Conservation (phyloP, 2,888 invertebrate genomes). For the Polydrusus cervinus region DNA sequence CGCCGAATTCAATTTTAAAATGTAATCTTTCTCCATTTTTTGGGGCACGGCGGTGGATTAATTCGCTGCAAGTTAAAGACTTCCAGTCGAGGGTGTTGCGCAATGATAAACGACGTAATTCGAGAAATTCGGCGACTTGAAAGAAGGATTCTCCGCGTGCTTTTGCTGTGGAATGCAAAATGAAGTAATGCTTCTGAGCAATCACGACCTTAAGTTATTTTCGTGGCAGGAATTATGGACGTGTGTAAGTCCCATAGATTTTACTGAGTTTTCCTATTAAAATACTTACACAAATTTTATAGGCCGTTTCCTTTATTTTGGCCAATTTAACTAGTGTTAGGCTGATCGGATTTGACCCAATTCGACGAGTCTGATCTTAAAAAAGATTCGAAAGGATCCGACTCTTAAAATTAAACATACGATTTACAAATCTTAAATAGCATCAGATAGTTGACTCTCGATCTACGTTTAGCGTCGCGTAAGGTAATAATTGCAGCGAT, state of each 20-base stretch:
- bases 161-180: conserved; percentile 47
- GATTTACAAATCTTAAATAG: no score
- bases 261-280: not conserved
- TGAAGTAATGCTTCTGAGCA: conserved; percentile 42
- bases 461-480: no score
- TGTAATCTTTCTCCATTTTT: conserved; percentile 52
- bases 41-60: conserved; percentile 47
- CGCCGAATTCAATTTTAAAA: conserved; percentile 47
- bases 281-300: not conserved
- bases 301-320: no score
- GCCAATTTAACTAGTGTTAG: no score
- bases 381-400: no score
- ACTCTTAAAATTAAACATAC: no score
- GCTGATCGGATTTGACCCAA: no score
- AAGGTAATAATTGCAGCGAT: no score
- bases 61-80: conserved; percentile 45
- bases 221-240: conserved; percentile 5
- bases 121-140: conserved; percentile 54
- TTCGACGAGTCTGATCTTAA: no score
- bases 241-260: not conserved
- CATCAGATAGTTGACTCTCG: no score
- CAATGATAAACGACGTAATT: conserved; percentile 53
- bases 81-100: conserved; percentile 40
- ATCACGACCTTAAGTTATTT: conserved; percentile 46
- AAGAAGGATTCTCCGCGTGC: conserved; percentile 46